phyloP scores from a whole-genome alignment of 2,888 invertebrate species.

The Orthosia gracilis region DNA sequence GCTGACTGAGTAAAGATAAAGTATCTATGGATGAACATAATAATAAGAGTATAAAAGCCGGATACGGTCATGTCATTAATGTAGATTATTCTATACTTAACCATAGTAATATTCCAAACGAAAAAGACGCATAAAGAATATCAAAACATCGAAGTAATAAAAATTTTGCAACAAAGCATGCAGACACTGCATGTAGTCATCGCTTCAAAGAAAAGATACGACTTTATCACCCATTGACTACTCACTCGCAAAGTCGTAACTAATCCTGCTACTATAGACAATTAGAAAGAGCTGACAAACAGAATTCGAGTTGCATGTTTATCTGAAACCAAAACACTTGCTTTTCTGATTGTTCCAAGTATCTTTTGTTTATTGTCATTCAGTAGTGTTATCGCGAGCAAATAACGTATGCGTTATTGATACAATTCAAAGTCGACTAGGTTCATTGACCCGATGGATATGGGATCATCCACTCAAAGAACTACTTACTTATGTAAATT shows the following conservation, averaged over 20 bases:
- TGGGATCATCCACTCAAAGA: slow-evolving; percentile 56
- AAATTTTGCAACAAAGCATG: slow-evolving; percentile 15
- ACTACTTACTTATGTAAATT: slow-evolving; percentile 17
- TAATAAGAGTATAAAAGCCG: not conserved
- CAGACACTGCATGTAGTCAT: slow-evolving; percentile 11
- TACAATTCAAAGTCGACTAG: slow-evolving; percentile 63
- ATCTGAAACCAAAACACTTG: slow-evolving; percentile 59
- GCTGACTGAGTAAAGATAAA: not conserved
- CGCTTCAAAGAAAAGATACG: slow-evolving; percentile 26
- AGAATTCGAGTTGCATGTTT: slow-evolving; percentile 30
- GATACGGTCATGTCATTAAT: not conserved
- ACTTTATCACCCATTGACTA: slow-evolving; percentile 15
- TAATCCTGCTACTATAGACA: not conserved
- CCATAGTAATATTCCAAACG: slow-evolving; percentile 24
- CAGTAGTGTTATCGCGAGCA: slow-evolving; percentile 65
- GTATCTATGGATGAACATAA: not conserved
- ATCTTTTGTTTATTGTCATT: slow-evolving; percentile 68
- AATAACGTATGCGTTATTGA: slow-evolving; percentile 65
- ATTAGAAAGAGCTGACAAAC: slow-evolving; percentile 19
- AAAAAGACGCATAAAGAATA: slow-evolving; percentile 14
- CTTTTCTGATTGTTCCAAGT: slow-evolving; percentile 63
- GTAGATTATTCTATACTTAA: not conserved
- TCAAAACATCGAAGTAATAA: slow-evolving; percentile 19
- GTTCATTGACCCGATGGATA: slow-evolving; percentile 59
- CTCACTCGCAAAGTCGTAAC: not conserved